Base-by-base conservation (phyloP, 2,888 invertebrate genomes). In the Hyppa rectilinea region DNA sequence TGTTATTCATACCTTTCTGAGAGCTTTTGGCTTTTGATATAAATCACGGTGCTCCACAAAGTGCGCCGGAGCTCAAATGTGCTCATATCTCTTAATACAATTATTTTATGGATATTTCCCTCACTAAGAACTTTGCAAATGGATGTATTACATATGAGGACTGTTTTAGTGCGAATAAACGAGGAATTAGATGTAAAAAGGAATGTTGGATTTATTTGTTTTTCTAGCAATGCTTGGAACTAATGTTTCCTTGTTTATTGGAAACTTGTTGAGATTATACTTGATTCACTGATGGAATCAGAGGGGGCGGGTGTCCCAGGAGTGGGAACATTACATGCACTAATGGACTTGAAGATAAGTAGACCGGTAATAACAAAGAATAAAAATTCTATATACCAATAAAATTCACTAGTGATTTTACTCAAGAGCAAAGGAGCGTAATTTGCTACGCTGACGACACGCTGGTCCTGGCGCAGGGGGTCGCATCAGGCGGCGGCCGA, bases 1-100 rank as follows among this genome's bases (percentile, higher is more conserved):
- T 59, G 52, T 64, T 72, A 72, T 67, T 81, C 63, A 66, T 62
- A 63, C 63, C 64, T 69, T 63, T 56, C 68, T 68, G 71, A 83
- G 84, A 83, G 88, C 90, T 90, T 87, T 90, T 87, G 90, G 87
- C 85, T 81, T 78, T 79, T 80, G 75, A 82, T 73, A 90, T 91
- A 91, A 91, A 92, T 92, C 90, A 91, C 83, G 77, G 81, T 84
- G 85, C 88, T 85, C 84, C 80, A 81, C 75, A 79, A 87, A 91
- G 88, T 90, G 79, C 68, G 59, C 26, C 23, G 49, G 87, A 78
- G 81, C 82, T 80, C 63, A 82, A 87, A 85, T 87, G 87, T 82
- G 78, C 76, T 81, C 88, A 88, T 89, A 81, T 86, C 82, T 89
- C 89, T 85, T 87, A 87, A 87, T 90, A 88, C 83, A 85, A 87